These are phyloP conservation scores for Morpho achilles DNA, from an alignment of 2,888 invertebrate species.

Conservation along the genomic window DNA sequence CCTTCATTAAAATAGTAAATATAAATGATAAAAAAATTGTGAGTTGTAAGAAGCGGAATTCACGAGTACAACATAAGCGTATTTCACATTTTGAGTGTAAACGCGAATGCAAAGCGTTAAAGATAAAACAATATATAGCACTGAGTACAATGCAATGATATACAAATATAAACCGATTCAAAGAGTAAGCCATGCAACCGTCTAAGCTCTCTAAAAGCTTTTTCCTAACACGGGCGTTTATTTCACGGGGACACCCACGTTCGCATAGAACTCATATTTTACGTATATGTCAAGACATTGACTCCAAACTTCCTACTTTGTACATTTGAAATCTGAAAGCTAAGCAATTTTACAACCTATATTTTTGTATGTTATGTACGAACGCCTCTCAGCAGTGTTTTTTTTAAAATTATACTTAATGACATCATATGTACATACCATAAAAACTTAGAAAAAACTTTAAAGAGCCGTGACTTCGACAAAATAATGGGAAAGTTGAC, in stretches of 20 bases:
- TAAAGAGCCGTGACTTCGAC: too few species aligned
- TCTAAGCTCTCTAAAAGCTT: slow-evolving; percentile 59
- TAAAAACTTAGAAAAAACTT: too few species aligned
- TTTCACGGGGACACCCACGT: slow-evolving; percentile 47
- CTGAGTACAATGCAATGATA: slow-evolving; percentile 1
- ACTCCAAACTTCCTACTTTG: slow-evolving; percentile 26
- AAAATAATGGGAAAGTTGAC: too few species aligned
- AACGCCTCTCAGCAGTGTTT: too few species aligned
- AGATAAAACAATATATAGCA: background rate
- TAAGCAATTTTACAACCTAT: background rate
- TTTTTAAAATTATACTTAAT: too few species aligned
- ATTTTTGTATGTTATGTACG: too few species aligned
- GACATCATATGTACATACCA: too few species aligned
- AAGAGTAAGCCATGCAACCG: slow-evolving; percentile 33
- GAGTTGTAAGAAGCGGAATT: too few species aligned
- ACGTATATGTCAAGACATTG: slow-evolving; percentile 31
- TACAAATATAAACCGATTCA: slow-evolving; percentile 10
- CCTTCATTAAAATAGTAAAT: too few species aligned
- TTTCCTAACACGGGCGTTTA: slow-evolving; percentile 50
- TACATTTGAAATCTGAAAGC: slow-evolving; percentile 9
- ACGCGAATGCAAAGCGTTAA: too few species aligned
- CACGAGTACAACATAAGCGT: background rate
- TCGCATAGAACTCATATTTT: slow-evolving; percentile 52
- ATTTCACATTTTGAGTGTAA: too few species aligned
- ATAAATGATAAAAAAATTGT: too few species aligned